Percentiles rank a stretch among this genome's conserved stretches.
These are phyloP conservation scores for Clusia tigrina DNA, from an alignment of 2,888 invertebrate species.

Conservation along the genomic window DNA sequence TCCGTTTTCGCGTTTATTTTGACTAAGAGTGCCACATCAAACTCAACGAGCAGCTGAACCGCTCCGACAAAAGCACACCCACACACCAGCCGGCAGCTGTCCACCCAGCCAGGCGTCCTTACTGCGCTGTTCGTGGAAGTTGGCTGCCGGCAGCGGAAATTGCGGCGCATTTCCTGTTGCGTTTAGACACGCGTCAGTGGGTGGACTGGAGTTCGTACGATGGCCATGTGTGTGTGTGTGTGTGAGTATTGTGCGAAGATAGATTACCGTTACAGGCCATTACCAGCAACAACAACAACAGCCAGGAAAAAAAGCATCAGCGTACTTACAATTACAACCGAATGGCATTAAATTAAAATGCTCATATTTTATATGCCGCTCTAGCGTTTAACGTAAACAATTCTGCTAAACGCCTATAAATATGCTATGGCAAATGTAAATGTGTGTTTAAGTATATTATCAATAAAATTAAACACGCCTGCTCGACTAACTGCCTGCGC, in stretches of 20 bases:
- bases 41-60: constrained; percentile 17
- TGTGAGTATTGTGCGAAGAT: constrained; percentile 51
- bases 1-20: constrained; percentile 37
- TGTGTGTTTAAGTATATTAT: constrained; percentile 1
- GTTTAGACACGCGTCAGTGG: constrained; percentile 30
- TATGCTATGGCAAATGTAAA: constrained; percentile 26
- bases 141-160: constrained; percentile 28
- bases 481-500: neutral
- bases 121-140: constrained; percentile 13
- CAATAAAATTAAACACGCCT: neutral
- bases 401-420: constrained; percentile 18
- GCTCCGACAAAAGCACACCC: neutral
- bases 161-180: constrained; percentile 33
- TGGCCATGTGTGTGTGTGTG: constrained; percentile 11
- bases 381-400: constrained; percentile 4
- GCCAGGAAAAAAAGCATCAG: neutral
- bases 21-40: constrained; percentile 43
- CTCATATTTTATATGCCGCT: constrained; percentile 13
- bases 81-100: neutral
- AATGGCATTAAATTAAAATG: constrained; percentile 19
- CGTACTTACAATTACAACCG: constrained; percentile 9
- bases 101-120: neutral
- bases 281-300: constrained; percentile 42
- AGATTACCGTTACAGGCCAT: constrained; percentile 54
- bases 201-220: too few species aligned